Evolutionary conservation across 1,140 invertebrate genomes (phyloP).

Genomic region (Tetraneura akinire): DNA sequence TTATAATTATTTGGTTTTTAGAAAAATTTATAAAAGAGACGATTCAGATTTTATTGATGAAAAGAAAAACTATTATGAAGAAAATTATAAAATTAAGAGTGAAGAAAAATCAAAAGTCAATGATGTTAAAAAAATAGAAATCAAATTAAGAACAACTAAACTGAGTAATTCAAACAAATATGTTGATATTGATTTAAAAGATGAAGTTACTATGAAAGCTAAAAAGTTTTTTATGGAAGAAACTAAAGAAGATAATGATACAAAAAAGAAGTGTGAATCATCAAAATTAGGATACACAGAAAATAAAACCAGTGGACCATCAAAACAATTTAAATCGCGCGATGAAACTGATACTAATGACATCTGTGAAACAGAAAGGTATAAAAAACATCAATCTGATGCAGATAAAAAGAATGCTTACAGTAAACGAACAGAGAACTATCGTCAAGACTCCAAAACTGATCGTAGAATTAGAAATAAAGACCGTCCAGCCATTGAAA

Average conservation of each 20-base stretch:
- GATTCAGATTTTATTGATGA: constrained; percentile 59
- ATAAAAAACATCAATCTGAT: constrained; percentile 55
- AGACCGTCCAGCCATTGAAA: constrained; percentile 72
- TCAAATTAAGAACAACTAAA: constrained; percentile 35
- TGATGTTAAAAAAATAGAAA: constrained; percentile 50
- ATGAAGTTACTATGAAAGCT: background rate
- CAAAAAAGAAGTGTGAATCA: constrained; percentile 53
- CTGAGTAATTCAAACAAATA: constrained; percentile 43
- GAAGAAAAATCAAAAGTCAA: constrained; percentile 20
- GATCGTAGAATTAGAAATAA: constrained; percentile 56
- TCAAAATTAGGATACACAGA: constrained; percentile 54
- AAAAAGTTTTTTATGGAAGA: background rate
- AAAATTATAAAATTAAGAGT: constrained; percentile 52
- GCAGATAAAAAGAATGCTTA: constrained; percentile 54
- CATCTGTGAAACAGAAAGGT: constrained; percentile 55
- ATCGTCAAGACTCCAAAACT: constrained; percentile 36
- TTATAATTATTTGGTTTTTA: constrained; percentile 5
- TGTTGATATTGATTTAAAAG: constrained; percentile 49
- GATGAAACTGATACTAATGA: constrained; percentile 29
- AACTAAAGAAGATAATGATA: constrained; percentile 38
- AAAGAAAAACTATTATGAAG: constrained; percentile 55
- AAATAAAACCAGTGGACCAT: constrained; percentile 60
- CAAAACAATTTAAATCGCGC: background rate
- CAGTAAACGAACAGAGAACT: constrained; percentile 30
- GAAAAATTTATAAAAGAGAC: constrained; percentile 55